These are phyloP conservation scores for Rhyacophila brunnea DNA, from an alignment of 1,140 invertebrate genomes.

Conservation along the genomic window DNA sequence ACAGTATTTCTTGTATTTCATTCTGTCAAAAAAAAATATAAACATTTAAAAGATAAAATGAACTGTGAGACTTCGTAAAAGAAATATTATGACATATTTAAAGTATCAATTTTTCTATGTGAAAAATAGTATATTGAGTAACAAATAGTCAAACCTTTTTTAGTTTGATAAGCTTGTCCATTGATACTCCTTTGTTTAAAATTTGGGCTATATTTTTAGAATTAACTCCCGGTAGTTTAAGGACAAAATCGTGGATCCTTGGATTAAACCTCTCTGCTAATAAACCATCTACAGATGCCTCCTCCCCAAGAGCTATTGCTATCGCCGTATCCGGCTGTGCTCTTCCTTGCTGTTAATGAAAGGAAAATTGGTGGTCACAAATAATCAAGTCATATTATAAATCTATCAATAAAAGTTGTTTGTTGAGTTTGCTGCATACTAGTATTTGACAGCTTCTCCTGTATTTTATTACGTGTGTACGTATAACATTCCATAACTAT, in stretches of 20 bases:
- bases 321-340: conserved; percentile 71
- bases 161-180: conserved; percentile 65
- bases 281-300: conserved; percentile 59
- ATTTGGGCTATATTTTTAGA: conserved; percentile 81
- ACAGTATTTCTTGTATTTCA: conserved; percentile 65
- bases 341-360: conserved; percentile 65
- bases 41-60: neutral
- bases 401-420: too few relatives aligned
- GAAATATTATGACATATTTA: too few relatives aligned
- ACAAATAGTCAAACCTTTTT: conserved; percentile 50
- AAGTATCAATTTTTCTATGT: too few relatives aligned
- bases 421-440: too few relatives aligned
- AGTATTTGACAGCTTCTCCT: too few relatives aligned
- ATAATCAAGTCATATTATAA: too few relatives aligned
- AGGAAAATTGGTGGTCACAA: conserved; percentile 3
- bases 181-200: conserved; percentile 74
- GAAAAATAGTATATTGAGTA: too few relatives aligned
- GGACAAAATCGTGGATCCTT: conserved; percentile 80
- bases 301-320: conserved; percentile 66
- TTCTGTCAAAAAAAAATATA: conserved; percentile 49
- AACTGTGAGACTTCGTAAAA: neutral
- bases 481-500: too few relatives aligned
- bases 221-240: conserved; percentile 87
- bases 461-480: neutral
- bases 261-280: conserved; percentile 72